Percentiles rank a stretch among this genome's conserved stretches.
phyloP scores from a whole-genome alignment of 2,888 invertebrate genomes.

The Cantharis lateralis region DNA sequence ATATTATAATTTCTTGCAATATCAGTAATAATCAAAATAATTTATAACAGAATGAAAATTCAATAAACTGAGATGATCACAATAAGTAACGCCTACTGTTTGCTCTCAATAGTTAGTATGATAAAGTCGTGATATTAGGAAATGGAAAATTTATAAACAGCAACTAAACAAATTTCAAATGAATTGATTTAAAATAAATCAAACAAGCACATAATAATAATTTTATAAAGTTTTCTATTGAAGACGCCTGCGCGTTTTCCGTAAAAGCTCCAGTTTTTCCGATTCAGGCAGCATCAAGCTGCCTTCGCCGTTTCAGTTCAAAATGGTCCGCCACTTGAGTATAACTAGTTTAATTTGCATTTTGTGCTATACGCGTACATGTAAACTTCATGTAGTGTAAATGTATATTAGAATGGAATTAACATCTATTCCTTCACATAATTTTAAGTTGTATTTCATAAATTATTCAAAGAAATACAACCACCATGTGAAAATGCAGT shows the following conservation, averaged over 20 bases:
- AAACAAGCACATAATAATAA: neutral
- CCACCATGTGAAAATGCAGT: neutral
- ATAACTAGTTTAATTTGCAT: slow-evolving; percentile 5
- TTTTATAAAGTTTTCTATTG: neutral
- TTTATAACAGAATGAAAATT: neutral
- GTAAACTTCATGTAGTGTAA: neutral
- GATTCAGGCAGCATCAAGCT: slow-evolving; percentile 26
- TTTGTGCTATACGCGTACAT: neutral
- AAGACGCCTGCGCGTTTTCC: slow-evolving; percentile 25
- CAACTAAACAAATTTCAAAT: neutral
- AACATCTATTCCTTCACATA: neutral
- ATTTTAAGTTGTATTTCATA: neutral
- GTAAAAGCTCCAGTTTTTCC: slow-evolving; percentile 26
- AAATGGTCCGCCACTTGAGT: slow-evolving; percentile 25
- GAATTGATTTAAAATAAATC: neutral
- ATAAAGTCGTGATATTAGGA: neutral
- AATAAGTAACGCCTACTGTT: neutral
- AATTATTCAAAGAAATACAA: neutral
- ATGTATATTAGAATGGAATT: neutral
- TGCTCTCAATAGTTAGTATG: neutral
- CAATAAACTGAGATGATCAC: neutral
- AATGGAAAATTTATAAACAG: neutral
- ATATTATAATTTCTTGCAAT: neutral
- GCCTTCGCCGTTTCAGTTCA: slow-evolving; percentile 25
- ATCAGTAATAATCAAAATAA: neutral